phyloP scores from a whole-genome alignment of 2,888 invertebrate species.

The Eupeodes luniger region DNA sequence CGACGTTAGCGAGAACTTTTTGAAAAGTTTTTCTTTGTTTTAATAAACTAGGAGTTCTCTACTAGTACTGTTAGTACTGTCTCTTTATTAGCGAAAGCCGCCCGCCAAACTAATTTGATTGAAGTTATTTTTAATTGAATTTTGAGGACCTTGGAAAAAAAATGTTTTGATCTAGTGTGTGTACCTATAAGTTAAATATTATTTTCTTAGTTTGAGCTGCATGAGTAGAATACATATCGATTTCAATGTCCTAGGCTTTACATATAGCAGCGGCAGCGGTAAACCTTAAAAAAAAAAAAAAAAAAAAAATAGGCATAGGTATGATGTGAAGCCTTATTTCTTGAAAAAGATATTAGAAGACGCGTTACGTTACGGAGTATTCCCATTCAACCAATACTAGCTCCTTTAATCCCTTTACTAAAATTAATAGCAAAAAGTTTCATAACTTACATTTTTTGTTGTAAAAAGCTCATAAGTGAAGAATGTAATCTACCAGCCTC shows the following conservation, averaged over 20 bases:
- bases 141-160: constrained; percentile 11
- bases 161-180: constrained; percentile 21
- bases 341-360: background rate
- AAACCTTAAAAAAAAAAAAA: background rate
- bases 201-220: constrained; percentile 19
- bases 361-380: background rate
- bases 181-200: background rate
- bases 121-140: constrained; percentile 30
- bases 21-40: constrained; percentile 32
- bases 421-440: too few species aligned
- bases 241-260: constrained; percentile 24
- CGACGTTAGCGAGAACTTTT: constrained; percentile 1
- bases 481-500: too few species aligned
- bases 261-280: background rate
- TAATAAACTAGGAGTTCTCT: background rate
- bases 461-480: too few species aligned
- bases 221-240: constrained; percentile 19
- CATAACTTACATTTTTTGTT: too few species aligned
- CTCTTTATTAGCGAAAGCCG: background rate
- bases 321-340: background rate
- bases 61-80: background rate
- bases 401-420: too few species aligned
- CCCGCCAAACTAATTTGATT: constrained; percentile 19
- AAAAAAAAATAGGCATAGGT: background rate
- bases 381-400: too few species aligned